Percentiles rank a stretch among this genome's conserved stretches.
Conservation (phyloP, 2,888 invertebrate species). For the Yponomeuta malinellus region DNA sequence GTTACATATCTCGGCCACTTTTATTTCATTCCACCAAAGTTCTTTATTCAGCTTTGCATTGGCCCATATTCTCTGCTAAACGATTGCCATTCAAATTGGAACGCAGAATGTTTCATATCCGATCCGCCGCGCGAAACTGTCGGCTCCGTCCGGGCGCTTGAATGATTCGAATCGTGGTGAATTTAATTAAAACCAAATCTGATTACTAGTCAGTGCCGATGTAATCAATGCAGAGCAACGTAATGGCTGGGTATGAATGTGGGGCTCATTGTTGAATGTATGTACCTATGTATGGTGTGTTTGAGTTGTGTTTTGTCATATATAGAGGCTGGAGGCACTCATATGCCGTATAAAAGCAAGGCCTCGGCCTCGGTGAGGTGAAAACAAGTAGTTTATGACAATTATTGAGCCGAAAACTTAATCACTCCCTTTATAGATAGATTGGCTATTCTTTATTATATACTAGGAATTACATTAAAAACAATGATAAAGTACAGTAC, state of each 20-base stretch:
- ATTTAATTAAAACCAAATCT: constrained; percentile 45
- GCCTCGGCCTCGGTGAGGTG: no score
- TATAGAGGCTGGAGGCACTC: neutral
- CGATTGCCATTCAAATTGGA: neutral
- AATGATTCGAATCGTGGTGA: constrained; percentile 24
- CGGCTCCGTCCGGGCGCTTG: constrained; percentile 18
- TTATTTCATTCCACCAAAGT: no score
- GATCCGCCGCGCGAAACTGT: constrained; percentile 20
- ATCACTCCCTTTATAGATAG: no score
- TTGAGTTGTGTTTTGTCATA: neutral
- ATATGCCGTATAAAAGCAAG: neutral
- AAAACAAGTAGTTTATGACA: no score
- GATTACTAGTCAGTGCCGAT: constrained; percentile 27
- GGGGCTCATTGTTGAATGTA: neutral
- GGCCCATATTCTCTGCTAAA: neutral
- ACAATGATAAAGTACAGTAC: no score
- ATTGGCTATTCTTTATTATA: no score
- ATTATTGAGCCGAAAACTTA: no score
- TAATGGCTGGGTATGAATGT: neutral
- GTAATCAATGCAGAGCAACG: neutral
- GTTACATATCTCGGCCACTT: no score
- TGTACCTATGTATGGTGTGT: no score
- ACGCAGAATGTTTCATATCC: constrained; percentile 1
- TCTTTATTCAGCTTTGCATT: neutral
- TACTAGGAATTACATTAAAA: no score